Evolutionary conservation across 2,888 invertebrate species (phyloP).

Genomic region (Zaprionus lineosus): DNA sequence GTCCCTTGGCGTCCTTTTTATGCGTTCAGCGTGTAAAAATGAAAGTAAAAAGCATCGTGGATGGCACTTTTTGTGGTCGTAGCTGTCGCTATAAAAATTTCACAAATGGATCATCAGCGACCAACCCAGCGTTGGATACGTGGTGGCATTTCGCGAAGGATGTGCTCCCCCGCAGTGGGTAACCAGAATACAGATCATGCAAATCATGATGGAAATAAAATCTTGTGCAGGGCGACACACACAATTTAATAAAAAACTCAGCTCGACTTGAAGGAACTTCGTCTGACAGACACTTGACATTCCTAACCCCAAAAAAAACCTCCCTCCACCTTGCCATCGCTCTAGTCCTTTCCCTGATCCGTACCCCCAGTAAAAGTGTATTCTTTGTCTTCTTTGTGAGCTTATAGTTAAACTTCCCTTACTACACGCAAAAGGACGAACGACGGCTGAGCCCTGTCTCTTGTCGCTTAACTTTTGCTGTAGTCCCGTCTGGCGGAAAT

Average conservation of each 20-base stretch:
- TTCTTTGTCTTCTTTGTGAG: slow-evolving; percentile 63
- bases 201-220: slow-evolving; percentile 75
- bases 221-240: slow-evolving; percentile 61
- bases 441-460: slow-evolving; percentile 22
- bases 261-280: slow-evolving; percentile 66
- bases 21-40: not conserved
- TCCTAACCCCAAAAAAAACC: slow-evolving; percentile 5
- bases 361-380: slow-evolving; percentile 34
- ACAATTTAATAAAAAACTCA: slow-evolving; percentile 75
- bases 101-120: slow-evolving; percentile 45
- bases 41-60: slow-evolving; percentile 1
- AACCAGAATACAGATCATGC: slow-evolving; percentile 53
- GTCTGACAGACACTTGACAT: slow-evolving; percentile 54
- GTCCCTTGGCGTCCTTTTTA: no score
- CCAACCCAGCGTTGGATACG: slow-evolving; percentile 15
- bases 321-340: not conserved
- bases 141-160: slow-evolving; percentile 28
- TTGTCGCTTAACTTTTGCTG: slow-evolving; percentile 58
- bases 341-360: not conserved
- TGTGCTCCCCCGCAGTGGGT: slow-evolving; percentile 15
- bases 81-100: slow-evolving; percentile 33
- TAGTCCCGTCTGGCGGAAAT: slow-evolving; percentile 37
- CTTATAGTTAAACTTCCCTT: slow-evolving; percentile 54
- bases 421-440: slow-evolving; percentile 19
- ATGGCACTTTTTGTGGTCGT: slow-evolving; percentile 6